Evolutionary conservation across 2,113 vertebrate species (phyloP).

Genomic region (Anarhynchus alexandrinus): DNA sequence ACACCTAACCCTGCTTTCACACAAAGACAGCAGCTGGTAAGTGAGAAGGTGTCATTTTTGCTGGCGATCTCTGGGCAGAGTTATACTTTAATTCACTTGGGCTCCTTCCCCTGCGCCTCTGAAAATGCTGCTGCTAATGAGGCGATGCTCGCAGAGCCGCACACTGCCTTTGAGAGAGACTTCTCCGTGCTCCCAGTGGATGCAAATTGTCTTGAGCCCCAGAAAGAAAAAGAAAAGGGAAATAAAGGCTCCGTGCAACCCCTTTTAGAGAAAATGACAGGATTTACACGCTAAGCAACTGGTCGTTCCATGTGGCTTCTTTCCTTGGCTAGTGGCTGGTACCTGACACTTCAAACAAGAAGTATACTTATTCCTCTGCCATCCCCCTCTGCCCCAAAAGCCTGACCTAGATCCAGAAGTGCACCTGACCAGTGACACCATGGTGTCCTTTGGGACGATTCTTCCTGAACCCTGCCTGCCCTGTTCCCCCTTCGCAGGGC

Average conservation of each 20-base stretch:
- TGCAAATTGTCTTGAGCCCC: not conserved
- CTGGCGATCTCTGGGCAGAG: not conserved
- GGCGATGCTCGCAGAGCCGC: fast-evolving
- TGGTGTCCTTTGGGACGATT: not conserved
- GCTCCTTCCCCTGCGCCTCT: not conserved
- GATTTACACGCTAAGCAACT: not conserved
- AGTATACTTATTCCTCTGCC: not conserved
- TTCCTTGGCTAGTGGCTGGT: not conserved
- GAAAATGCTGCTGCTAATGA: not conserved
- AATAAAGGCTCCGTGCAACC: not conserved
- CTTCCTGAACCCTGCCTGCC: not conserved
- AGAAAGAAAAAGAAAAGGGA: not conserved
- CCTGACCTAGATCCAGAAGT: not conserved
- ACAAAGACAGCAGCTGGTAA: not conserved
- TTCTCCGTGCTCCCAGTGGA: not conserved
- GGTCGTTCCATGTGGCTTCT: not conserved
- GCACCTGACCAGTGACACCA: fast-evolving
- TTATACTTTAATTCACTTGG: not conserved
- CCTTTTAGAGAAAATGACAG: not conserved
- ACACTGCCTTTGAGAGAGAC: not conserved
- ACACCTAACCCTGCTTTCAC: not conserved
- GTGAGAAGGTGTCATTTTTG: not conserved
- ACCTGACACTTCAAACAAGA: not conserved
- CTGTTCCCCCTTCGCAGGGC: not conserved
- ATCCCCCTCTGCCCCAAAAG: not conserved